Conservation (phyloP, 1,140 invertebrate genomes). For the Globodera rostochiensis region DNA sequence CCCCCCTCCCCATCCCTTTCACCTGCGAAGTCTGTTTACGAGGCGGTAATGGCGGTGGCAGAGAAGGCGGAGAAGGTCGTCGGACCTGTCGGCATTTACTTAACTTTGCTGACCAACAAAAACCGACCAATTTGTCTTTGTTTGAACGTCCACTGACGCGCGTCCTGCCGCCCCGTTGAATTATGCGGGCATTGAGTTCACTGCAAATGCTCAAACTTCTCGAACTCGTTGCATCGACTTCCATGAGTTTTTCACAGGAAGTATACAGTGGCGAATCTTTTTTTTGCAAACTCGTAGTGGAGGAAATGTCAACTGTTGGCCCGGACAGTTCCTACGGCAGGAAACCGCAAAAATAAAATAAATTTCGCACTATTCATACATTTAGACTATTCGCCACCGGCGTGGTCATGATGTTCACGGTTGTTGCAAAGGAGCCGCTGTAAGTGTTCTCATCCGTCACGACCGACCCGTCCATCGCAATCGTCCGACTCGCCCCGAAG, state of each 20-base stretch:
- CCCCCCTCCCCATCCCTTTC: neutral
- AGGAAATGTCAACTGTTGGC: neutral
- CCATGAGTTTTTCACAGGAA: slow-evolving; percentile 11
- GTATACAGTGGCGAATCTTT: neutral
- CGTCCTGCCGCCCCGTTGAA: slow-evolving; percentile 32
- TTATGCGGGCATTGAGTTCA: slow-evolving; percentile 34
- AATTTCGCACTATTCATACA: neutral
- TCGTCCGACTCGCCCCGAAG: neutral
- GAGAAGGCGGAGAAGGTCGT: slow-evolving; percentile 4
- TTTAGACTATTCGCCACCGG: slow-evolving; percentile 20
- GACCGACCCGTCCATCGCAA: neutral
- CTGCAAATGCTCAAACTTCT: slow-evolving; percentile 38
- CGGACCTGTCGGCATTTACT: neutral
- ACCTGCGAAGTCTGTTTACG: slow-evolving; percentile 22
- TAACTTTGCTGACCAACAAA: no score
- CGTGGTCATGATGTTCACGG: slow-evolving; percentile 22
- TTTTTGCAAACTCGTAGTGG: slow-evolving; percentile 2
- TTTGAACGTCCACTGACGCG: slow-evolving; percentile 32
- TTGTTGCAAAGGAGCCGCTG: slow-evolving; percentile 8
- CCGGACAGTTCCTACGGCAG: neutral
- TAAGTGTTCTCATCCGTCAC: neutral
- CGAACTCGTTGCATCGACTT: neutral
- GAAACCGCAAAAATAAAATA: slow-evolving; percentile 25
- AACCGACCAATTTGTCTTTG: slow-evolving; percentile 14
- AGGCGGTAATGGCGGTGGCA: slow-evolving; percentile 18